These are phyloP conservation scores for Microcebus griseorufus DNA, from an alignment of 2,113 vertebrate genomes.

Conservation along the genomic window DNA sequence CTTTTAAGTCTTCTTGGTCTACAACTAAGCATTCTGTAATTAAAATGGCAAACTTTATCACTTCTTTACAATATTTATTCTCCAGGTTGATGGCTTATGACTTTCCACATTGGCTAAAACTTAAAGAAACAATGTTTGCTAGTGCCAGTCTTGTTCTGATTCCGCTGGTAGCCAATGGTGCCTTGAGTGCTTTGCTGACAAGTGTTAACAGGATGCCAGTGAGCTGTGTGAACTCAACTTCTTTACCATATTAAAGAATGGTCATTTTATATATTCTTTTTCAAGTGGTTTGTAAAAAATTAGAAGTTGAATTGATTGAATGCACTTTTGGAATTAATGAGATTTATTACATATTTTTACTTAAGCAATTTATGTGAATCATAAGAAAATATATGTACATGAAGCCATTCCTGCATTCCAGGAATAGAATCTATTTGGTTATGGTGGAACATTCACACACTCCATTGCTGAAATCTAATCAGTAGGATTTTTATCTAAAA, in stretches of 20 bases:
- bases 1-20: not conserved
- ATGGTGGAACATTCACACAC: not conserved
- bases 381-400: not conserved
- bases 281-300: not conserved
- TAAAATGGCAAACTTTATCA: not conserved
- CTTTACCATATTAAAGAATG: not conserved
- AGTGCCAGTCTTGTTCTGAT: not conserved
- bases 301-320: not conserved
- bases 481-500: conserved; percentile 58
- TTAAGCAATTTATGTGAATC: not conserved
- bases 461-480: conserved; percentile 24
- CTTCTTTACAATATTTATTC: conserved; percentile 28
- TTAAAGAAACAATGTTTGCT: not conserved
- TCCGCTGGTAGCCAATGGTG: not conserved
- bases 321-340: conserved; percentile 10
- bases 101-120: not conserved
- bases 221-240: not conserved
- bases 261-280: not conserved
- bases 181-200: not conserved
- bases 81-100: not conserved
- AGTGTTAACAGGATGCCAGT: not conserved
- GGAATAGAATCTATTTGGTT: not conserved
- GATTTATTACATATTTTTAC: conserved; percentile 4
- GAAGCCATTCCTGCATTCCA: not conserved
- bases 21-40: not conserved